A percentile compares a stretch with the other conserved stretches of the same genome.
phyloP scores from a whole-genome alignment of 2,888 invertebrate genomes.

The Cephus rjabovi region DNA sequence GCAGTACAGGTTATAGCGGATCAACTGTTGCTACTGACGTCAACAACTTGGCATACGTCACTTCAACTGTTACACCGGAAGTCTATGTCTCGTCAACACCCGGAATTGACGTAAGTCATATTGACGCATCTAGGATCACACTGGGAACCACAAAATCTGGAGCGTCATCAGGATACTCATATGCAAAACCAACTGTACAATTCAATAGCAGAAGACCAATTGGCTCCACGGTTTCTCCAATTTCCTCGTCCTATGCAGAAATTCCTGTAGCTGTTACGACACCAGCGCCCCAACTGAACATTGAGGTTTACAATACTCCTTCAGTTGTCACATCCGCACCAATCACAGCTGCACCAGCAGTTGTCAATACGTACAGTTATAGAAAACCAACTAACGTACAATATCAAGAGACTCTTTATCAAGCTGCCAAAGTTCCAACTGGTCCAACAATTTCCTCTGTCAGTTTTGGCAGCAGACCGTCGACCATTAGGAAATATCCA shows the following conservation, averaged over 20 bases:
- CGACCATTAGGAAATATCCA: conserved; percentile 28
- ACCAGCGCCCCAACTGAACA: conserved; percentile 42
- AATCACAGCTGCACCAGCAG: conserved; percentile 29
- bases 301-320: conserved; percentile 46
- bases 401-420: conserved; percentile 22
- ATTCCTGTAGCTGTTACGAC: conserved; percentile 39
- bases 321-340: conserved; percentile 30
- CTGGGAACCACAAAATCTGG: conserved; percentile 21
- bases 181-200: conserved; percentile 31
- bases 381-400: conserved; percentile 21
- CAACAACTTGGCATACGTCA: conserved; percentile 16
- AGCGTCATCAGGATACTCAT: conserved; percentile 38
- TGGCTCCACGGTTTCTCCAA: conserved; percentile 24
- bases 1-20: conserved; percentile 39
- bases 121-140: conserved; percentile 37
- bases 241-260: conserved; percentile 13
- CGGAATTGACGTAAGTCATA: conserved; percentile 23
- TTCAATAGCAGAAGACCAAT: conserved; percentile 20
- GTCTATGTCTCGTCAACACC: conserved; percentile 13
- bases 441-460: conserved; percentile 15
- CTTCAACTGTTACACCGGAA: conserved; percentile 25
- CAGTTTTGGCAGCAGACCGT: not conserved
- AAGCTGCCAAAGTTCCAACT: conserved; percentile 20
- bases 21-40: conserved; percentile 24
- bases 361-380: conserved; percentile 34